Evolutionary conservation across 2,888 invertebrate species (phyloP), one percentile per base, ranked within the genome.

Genomic region (Liodrosophila aerea): DNA sequence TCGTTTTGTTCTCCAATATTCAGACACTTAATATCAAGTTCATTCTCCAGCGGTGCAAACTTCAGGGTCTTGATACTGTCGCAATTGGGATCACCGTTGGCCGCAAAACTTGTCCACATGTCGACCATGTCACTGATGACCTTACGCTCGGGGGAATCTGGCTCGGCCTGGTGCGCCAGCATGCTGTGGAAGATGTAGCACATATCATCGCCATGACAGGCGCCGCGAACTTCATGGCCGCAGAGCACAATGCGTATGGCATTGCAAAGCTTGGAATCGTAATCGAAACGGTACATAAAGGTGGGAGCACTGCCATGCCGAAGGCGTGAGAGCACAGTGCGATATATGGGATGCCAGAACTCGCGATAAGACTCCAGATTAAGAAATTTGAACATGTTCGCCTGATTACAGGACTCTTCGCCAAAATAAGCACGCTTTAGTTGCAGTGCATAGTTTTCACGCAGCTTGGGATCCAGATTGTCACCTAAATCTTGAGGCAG

Each of bases 131-230:
- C 65, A 9, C 71, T 66, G 18, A 88, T 87, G 1, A 81, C 77
- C 12, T 72, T 70, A 36, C 80, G 76, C 59, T 89, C 89, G 0
- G 67, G 64, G 0, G 87, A 86, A 3, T 84, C 80, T 0, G 69
- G 61, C 2, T 72, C 50, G 2, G 87, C 59, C 8, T 75, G 81
- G 16, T 86, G 78, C 1, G 87, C 76, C 36, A 89, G 64, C 63
- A 86, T 80, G 18, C 86, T 83, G 22, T 87, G 83, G 44, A 88
- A 90, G 0, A 90, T 68, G 54, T 89, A 90, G 16, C 83, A 76
- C 12, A 90, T 64, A 49, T 90, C 90, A 64, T 90, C 90, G 1
- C 87, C 89, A 66, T 90, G 90, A 27, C 89, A 86, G 0, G 83
- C 86, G 7, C 90, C 90, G 0, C 80, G 72, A 15, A 87, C 50